A percentile compares a stretch with the other conserved stretches of the same genome.
Evolutionary conservation across 1,140 invertebrate genomes (phyloP).

Genomic region (Aphidius gifuensis): DNA sequence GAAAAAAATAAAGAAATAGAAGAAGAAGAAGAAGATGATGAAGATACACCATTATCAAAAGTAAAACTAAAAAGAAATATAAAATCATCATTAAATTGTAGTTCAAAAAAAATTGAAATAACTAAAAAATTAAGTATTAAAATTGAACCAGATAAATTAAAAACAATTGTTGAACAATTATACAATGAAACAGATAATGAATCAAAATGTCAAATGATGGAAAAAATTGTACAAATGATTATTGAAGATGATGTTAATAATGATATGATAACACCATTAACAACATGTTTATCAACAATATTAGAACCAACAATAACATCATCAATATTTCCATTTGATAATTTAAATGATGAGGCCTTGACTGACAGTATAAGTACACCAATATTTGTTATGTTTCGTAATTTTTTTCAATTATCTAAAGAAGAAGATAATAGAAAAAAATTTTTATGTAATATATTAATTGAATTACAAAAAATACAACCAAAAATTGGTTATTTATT

Average conservation of each 20-base stretch:
- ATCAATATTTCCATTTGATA: constrained; percentile 54
- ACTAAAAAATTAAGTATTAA: constrained; percentile 51
- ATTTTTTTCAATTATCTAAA: constrained; percentile 66
- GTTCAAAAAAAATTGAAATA: constrained; percentile 54
- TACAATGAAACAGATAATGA: constrained; percentile 66
- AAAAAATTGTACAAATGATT: constrained; percentile 66
- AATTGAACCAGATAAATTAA: constrained; percentile 63
- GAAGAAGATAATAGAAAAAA: constrained; percentile 78
- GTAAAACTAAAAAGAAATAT: constrained; percentile 57
- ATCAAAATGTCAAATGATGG: constrained; percentile 66
- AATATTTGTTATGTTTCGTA: constrained; percentile 77
- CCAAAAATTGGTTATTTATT: constrained; percentile 79
- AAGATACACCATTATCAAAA: constrained; percentile 76
- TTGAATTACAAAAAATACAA: constrained; percentile 71
- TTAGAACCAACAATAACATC: constrained; percentile 54
- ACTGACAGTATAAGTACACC: constrained; percentile 78
- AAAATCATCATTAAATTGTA: constrained; percentile 40
- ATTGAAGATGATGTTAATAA: constrained; percentile 64
- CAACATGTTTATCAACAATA: constrained; percentile 57
- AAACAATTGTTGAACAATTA: constrained; percentile 63
- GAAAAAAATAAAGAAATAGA: constrained; percentile 37
- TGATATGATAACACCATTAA: constrained; percentile 60
- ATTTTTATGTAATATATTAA: constrained; percentile 68
- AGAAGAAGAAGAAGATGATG: constrained; percentile 82
- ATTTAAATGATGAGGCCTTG: constrained; percentile 58